Evolutionary conservation across 2,113 vertebrate genomes (phyloP), one percentile per base, ranked within the genome.

Genomic region (Alethe castanea): DNA sequence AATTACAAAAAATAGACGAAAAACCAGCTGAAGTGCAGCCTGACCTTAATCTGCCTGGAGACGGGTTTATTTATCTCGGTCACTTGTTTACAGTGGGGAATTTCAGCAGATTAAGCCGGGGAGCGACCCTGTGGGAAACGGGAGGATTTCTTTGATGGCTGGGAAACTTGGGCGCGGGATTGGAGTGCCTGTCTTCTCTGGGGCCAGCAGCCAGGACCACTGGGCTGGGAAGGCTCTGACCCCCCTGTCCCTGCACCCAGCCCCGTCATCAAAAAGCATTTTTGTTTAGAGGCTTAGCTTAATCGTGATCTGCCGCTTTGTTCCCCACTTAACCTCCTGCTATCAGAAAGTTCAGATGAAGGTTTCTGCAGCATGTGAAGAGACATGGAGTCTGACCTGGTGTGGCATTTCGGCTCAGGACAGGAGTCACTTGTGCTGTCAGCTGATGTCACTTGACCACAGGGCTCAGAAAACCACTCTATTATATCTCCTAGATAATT

Each of bases 21-120:
- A 96, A 97, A 96, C 91, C 94, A 96, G 95, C 96, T 97, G 96
- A 96, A 96, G 95, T 96, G 95, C 86, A 96, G 95, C 91, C 96
- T 96, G 93, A 97, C 97, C 97, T 97, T 97, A 97, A 97, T 97
- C 97, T 96, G 92, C 94, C 92, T 89, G 94, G 94, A 95, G 95
- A 95, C 80, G 91, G 95, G 92, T 96, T 95, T 97, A 92, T 96
- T 95, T 95, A 96, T 96, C 95, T 96, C 94, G 31, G 94, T 94
- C 88, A 93, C 96, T 97, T 96, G 95, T 97, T 97, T 97, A 96
- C 95, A 92, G 86, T 96, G 86, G 84, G 66, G 94, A 81, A 88
- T 96, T 96, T 93, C 90, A 95, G 78, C 77, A 92, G 90, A 91
- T 95, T 95, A 92, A 86, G 62, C 87, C 0, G 2, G 73, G 78